These are phyloP conservation scores for Pan paniscus DNA, from an alignment of 2,113 vertebrate species.

Conservation along the genomic window DNA sequence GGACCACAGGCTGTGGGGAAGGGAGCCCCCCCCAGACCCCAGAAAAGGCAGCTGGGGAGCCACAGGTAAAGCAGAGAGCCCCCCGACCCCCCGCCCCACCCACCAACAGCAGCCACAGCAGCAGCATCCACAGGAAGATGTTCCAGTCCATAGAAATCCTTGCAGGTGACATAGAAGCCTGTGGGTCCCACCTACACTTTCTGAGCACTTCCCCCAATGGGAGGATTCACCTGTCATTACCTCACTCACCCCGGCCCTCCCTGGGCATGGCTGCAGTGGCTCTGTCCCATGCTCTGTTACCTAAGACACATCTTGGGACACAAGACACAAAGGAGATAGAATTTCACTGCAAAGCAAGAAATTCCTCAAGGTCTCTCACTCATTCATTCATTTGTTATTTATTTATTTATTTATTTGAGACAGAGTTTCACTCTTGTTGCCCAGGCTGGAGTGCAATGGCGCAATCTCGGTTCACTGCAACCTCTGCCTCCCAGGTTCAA, in stretches of 20 bases:
- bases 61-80: not conserved
- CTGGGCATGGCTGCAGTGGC: not conserved
- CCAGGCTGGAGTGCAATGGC: too few relatives aligned
- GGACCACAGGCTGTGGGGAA: not conserved
- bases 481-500: too few relatives aligned
- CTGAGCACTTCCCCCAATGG: not conserved
- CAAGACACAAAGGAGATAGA: not conserved
- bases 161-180: not conserved
- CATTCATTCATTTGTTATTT: not conserved
- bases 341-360: not conserved
- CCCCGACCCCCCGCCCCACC: not conserved
- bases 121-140: not conserved
- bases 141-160: not conserved
- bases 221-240: too few relatives aligned
- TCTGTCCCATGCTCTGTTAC: not conserved
- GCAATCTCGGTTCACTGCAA: fast-evolving
- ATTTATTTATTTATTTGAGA: not conserved
- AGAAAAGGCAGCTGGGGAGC: not conserved
- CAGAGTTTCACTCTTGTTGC: too few relatives aligned
- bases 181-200: not conserved
- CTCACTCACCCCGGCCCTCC: not conserved
- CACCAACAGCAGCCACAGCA: too few relatives aligned
- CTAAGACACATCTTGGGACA: not conserved
- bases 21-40: not conserved
- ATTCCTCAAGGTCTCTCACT: not conserved